phyloP scores from a whole-genome alignment of 1,140 invertebrate genomes.

The Drosophila kohkoa region DNA sequence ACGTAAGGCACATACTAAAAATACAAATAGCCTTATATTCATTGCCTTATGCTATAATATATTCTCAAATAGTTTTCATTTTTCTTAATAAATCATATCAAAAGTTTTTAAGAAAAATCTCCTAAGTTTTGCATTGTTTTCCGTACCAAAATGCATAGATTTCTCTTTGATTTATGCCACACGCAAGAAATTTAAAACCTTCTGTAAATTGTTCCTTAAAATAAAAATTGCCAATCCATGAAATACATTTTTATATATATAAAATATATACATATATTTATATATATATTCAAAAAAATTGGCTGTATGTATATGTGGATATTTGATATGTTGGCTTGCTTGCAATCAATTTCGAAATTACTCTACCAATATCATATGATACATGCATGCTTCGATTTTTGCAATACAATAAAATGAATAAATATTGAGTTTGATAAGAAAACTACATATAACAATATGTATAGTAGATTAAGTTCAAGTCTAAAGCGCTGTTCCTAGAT shows the following conservation, averaged over 20 bases:
- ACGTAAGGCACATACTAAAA: neutral
- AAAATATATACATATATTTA: neutral
- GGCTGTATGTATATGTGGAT: constrained; percentile 9
- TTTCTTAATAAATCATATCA: neutral
- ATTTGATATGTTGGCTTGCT: constrained; percentile 40
- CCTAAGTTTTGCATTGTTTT: neutral
- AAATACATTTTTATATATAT: neutral
- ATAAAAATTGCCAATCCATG: constrained; percentile 11
- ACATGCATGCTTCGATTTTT: constrained; percentile 65
- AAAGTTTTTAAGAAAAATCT: neutral
- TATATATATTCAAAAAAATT: neutral
- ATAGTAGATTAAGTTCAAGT: constrained; percentile 16
- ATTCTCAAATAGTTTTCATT: neutral
- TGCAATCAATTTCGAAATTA: constrained; percentile 26
- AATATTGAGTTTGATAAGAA: constrained; percentile 19
- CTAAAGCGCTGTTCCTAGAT: neutral
- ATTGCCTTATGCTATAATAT: neutral
- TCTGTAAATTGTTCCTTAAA: constrained; percentile 63
- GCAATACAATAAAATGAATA: constrained; percentile 50
- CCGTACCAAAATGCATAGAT: constrained; percentile 45
- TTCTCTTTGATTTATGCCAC: constrained; percentile 29
- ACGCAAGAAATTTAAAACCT: constrained; percentile 65
- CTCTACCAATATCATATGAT: constrained; percentile 44
- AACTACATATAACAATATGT: constrained; percentile 28
- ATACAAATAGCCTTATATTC: neutral